These are phyloP conservation scores for Actinemys pallida DNA, from an alignment of 2,113 vertebrate genomes.

Conservation along the genomic window DNA sequence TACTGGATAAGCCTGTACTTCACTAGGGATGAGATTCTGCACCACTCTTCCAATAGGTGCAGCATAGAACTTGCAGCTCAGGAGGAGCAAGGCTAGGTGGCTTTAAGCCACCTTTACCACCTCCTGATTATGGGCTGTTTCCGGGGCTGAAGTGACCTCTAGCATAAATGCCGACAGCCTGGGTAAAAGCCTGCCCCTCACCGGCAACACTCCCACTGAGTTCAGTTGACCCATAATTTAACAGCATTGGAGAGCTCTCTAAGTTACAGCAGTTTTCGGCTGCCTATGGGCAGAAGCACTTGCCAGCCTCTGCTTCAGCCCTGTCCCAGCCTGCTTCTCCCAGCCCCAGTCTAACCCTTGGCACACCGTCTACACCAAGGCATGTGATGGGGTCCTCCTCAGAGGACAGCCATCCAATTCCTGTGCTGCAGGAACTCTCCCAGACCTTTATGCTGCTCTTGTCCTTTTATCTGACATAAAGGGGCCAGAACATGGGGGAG, in stretches of 20 bases:
- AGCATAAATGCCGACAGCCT: no score
- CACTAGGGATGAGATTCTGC: no score
- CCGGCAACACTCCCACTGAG: no score
- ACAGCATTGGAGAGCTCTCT: no score
- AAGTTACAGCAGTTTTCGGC: no score
- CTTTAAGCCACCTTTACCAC: not conserved
- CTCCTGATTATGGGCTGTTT: not conserved
- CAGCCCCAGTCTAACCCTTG: not conserved
- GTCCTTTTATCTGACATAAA: not conserved
- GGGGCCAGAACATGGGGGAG: not conserved
- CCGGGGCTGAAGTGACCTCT: no score
- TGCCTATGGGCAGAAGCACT: no score
- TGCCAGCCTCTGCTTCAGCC: not conserved
- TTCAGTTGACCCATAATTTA: no score
- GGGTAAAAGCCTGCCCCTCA: no score
- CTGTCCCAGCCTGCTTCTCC: not conserved
- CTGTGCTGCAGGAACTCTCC: rapidly evolving
- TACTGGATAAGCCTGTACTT: not conserved
- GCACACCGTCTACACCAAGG: rapidly evolving
- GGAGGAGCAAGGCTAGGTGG: no score
- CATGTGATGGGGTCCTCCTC: not conserved
- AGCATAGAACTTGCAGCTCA: not conserved
- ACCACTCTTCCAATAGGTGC: not conserved
- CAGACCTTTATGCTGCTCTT: not conserved
- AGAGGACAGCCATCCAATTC: not conserved